Evolutionary conservation across 2,888 invertebrate species (phyloP).

Genomic region (Heliothis peltigera): DNA sequence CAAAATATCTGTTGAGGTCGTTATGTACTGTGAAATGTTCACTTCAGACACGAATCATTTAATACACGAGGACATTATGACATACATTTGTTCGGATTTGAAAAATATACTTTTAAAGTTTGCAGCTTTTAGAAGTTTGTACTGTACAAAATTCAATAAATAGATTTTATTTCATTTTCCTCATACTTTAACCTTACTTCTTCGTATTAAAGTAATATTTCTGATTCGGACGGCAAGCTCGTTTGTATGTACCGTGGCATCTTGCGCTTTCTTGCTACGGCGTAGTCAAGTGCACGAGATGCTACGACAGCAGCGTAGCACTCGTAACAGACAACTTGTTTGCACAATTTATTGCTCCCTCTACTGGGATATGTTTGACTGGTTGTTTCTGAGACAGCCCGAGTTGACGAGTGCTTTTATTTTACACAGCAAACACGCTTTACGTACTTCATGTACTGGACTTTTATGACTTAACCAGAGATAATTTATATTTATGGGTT

Average conservation of each 20-base stretch:
- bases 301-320: slow-evolving; percentile 62
- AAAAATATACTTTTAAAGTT: slow-evolving; percentile 5
- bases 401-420: slow-evolving; percentile 47
- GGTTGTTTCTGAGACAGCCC: slow-evolving; percentile 51
- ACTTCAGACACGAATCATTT: slow-evolving; percentile 41
- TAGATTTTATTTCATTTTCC: slow-evolving; percentile 11
- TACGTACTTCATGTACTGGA: slow-evolving; percentile 20
- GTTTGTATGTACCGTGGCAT: slow-evolving; percentile 40
- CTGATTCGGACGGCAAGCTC: slow-evolving; percentile 33
- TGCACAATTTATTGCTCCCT: slow-evolving; percentile 70
- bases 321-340: slow-evolving; percentile 68
- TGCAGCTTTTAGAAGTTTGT: not conserved
- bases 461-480: slow-evolving; percentile 7
- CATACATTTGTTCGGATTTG: slow-evolving; percentile 1
- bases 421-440: slow-evolving; percentile 25
- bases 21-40: slow-evolving; percentile 49
- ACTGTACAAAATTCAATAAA: slow-evolving; percentile 8
- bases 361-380: slow-evolving; percentile 65
- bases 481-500: not conserved
- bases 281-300: slow-evolving; percentile 63
- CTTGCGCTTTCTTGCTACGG: slow-evolving; percentile 51
- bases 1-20: slow-evolving; percentile 52
- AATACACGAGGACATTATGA: slow-evolving; percentile 18
- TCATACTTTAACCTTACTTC: slow-evolving; percentile 7
- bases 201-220: slow-evolving; percentile 34